phyloP scores from a whole-genome alignment of 1,140 invertebrate species.

The Hyphantria cunea region DNA sequence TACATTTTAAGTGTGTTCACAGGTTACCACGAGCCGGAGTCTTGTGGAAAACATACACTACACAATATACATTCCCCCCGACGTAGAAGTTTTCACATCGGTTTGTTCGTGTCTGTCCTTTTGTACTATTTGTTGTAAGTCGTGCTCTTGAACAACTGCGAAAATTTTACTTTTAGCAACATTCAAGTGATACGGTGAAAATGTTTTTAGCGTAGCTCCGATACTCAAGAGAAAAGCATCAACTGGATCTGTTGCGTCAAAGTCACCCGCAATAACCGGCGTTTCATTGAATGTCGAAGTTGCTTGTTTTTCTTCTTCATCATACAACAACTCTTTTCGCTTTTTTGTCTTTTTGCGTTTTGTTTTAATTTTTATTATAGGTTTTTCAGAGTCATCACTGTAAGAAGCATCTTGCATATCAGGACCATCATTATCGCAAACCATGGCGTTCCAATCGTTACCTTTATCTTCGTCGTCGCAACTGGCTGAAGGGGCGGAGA shows the following conservation, averaged over 20 bases:
- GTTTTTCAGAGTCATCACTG: slow-evolving; percentile 48
- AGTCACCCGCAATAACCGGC: slow-evolving; percentile 39
- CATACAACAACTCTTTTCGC: slow-evolving; percentile 47
- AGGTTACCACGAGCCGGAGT: too few relatives aligned
- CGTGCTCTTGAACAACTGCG: slow-evolving; percentile 69
- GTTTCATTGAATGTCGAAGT: slow-evolving; percentile 40
- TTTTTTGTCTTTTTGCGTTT: slow-evolving; percentile 51
- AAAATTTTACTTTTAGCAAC: slow-evolving; percentile 74
- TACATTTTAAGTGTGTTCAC: too few relatives aligned
- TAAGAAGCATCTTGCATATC: not conserved
- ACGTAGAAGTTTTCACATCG: slow-evolving; percentile 48
- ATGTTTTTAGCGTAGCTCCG: slow-evolving; percentile 67
- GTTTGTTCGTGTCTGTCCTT: slow-evolving; percentile 41
- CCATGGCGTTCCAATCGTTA: slow-evolving; percentile 37
- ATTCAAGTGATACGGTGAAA: slow-evolving; percentile 73
- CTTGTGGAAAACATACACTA: not conserved
- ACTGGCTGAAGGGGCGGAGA: slow-evolving; percentile 40
- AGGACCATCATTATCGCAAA: not conserved
- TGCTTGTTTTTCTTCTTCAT: slow-evolving; percentile 46
- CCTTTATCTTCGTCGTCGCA: slow-evolving; percentile 43
- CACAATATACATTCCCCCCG: slow-evolving; percentile 50
- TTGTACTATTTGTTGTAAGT: slow-evolving; percentile 71
- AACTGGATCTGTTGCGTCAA: slow-evolving; percentile 62
- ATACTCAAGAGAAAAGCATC: slow-evolving; percentile 73
- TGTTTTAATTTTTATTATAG: slow-evolving; percentile 40